phyloP scores from a whole-genome alignment of 1,140 invertebrate species.

The Drosophila gunungcola region DNA sequence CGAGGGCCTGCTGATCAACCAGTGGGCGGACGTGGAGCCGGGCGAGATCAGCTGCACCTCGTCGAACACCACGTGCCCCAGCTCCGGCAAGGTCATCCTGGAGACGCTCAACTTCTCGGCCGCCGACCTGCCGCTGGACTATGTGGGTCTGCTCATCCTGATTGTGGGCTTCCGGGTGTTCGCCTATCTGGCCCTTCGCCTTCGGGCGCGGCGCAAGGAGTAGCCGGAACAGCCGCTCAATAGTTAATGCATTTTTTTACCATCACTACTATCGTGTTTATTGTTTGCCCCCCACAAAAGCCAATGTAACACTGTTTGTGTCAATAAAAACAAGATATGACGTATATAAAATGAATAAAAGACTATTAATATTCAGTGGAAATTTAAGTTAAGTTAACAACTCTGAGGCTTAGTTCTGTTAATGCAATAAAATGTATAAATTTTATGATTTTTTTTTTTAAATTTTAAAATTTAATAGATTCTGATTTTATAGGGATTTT shows the following conservation, averaged over 20 bases:
- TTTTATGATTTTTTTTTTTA: background rate
- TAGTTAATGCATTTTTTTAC: slow-evolving; percentile 29
- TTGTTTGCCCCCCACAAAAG: slow-evolving; percentile 37
- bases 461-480: background rate
- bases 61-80: slow-evolving; percentile 90
- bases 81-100: slow-evolving; percentile 91
- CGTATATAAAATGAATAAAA: background rate
- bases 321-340: slow-evolving; percentile 22
- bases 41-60: slow-evolving; percentile 89
- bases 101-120: slow-evolving; percentile 92
- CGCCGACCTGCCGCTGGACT: slow-evolving; percentile 91
- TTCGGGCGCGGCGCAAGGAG: slow-evolving; percentile 86
- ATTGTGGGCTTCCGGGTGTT: slow-evolving; percentile 91
- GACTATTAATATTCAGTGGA: background rate
- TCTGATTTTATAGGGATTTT: too few relatives aligned
- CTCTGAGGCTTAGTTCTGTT: too few relatives aligned
- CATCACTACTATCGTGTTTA: slow-evolving; percentile 40
- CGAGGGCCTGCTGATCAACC: slow-evolving; percentile 96
- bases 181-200: slow-evolving; percentile 91
- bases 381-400: too few relatives aligned
- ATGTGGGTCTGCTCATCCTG: slow-evolving; percentile 89
- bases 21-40: slow-evolving; percentile 92
- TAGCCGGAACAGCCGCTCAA: slow-evolving; percentile 23
- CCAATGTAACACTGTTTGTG: slow-evolving; percentile 22
- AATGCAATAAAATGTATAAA: too few relatives aligned